Base-by-base conservation (phyloP, 2,113 vertebrate species). In the Tychaedon coryphoeus region DNA sequence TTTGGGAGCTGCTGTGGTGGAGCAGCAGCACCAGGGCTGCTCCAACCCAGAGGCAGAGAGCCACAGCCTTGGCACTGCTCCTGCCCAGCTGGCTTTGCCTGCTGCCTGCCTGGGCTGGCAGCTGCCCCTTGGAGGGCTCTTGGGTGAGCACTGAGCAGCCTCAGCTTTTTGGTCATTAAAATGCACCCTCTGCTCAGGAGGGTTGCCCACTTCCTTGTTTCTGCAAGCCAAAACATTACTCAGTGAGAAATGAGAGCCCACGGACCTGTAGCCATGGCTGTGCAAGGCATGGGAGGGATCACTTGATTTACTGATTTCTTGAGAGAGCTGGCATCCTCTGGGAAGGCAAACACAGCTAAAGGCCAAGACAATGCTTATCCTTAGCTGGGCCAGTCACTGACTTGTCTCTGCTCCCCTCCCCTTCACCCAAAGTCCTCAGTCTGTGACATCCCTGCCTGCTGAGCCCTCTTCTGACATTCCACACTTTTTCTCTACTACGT, bases 111-210 rank as follows among this genome's bases (percentile, higher is more conserved):
- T 23, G 22, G 38, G 25, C 43, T 69, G 14, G 20, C 38, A 54
- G 56, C 64, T 69, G 73, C 26, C 16, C 23, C 47, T 29, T 6
- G 26, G 33, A 50, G 42, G 26, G 29, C 31, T 86, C 28, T 61
- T 26, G 38, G 31, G 36, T 36, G 36, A 36, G 19, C 73, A 33
- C 17, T 11, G 26, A 79, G 40, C 75, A 79, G 42, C 66, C 36
- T n/a, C 72, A 42, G 18, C 31, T 15, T 7, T 24, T 12, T 20
- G 34, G 33, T 11, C 28, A 54, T 22, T 50, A 9, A 50, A 71
- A 34, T 1, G 0, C 65, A 29, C 24, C 19, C 14, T 53, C 17
- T 70, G 0, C 31, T 60, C 53, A 18, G 13, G 6, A 57, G 45
- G 16, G 40, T 12, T 76, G 62, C 26, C n/a, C 22, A 2, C 14